Conservation (phyloP, 1,140 invertebrate genomes). For the Leptinotarsa undecemlineata region DNA sequence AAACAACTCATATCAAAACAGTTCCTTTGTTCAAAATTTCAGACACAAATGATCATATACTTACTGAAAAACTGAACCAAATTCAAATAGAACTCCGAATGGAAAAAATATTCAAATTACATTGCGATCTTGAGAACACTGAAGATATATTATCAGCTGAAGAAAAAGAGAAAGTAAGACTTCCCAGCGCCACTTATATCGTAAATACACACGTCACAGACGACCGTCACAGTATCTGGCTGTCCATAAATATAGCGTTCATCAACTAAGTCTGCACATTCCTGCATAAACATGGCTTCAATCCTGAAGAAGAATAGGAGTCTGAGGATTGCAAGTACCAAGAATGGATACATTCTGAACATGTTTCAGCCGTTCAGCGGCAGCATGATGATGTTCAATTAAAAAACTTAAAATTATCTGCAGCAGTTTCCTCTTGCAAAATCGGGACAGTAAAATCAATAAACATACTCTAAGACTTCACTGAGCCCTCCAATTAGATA, state of each 20-base stretch:
- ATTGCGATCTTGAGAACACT: too few species aligned
- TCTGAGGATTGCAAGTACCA: conserved; percentile 5
- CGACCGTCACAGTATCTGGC: not conserved
- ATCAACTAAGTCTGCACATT: not conserved
- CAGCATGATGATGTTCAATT: not conserved
- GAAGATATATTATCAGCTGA: too few species aligned
- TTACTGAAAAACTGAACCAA: too few species aligned
- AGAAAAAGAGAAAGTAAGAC: too few species aligned
- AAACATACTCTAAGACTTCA: conserved; percentile 61
- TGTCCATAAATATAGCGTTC: not conserved
- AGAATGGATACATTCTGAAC: not conserved
- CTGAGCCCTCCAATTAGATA: conserved; percentile 58
- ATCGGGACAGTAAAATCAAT: conserved; percentile 61
- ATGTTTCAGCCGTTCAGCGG: not conserved
- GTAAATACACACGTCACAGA: too few species aligned
- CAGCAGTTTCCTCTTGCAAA: conserved; percentile 51
- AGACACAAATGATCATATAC: too few species aligned
- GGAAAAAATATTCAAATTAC: too few species aligned
- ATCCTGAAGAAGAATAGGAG: not conserved
- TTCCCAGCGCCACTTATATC: too few species aligned
- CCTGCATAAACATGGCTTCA: not conserved
- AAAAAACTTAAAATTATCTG: conserved; percentile 27
- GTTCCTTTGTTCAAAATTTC: too few species aligned
- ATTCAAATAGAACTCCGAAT: too few species aligned
- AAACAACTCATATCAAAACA: too few species aligned